Base-by-base conservation (phyloP, 2,888 invertebrate species). In the Uropetala carovei region DNA sequence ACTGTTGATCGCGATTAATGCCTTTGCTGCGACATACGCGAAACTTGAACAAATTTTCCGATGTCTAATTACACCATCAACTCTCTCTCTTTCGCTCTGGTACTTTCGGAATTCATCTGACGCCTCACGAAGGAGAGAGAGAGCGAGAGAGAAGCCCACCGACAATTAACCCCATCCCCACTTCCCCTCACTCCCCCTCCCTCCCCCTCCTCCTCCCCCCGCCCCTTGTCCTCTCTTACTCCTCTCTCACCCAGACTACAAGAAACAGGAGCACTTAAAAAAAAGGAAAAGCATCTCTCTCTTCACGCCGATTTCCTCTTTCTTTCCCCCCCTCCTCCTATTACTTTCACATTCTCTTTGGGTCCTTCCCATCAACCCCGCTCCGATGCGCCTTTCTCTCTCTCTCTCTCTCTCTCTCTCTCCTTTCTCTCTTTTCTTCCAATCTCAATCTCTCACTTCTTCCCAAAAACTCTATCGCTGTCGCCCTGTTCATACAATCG, bases 401-500 rank as follows among this genome's bases (percentile, higher is more conserved):
- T 58, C 16, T n/a, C n/a, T 27, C 13, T 43, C 82, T 16, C 13
- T 43, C 27, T 82, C 27, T 82, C 27, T 13, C 82, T 30, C 30
- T 27, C 82, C 13, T 43, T 30, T 16, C 13, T 43, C 27, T 82
- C 27, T 82, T 10, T 43, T 43, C 16, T 82, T 30, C 27, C 7
- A 27, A 22, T 57, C 85, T 57, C 85, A 11, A 22, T 58, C 85
- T n/a, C 57, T 27, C 89, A 64, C 64, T 68, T 64, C 89, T 68
- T 64, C 64, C 59, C 30, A 30, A 89, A 64, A 43, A 64, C 89
- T 89, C 89, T 43, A 89, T 89, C 89, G 89, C 30, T 89, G 89
- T 64, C 89, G 43, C 64, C 60, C 89, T 89, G 89, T 89, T 89
- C 89, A 89, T 64, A 89, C 89, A 89, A 89, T 89, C 89, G 89